Percentiles rank a stretch among this genome's conserved stretches.
phyloP scores from a whole-genome alignment of 2,797 vertebrate species.

The Bradypodion ventrale region DNA sequence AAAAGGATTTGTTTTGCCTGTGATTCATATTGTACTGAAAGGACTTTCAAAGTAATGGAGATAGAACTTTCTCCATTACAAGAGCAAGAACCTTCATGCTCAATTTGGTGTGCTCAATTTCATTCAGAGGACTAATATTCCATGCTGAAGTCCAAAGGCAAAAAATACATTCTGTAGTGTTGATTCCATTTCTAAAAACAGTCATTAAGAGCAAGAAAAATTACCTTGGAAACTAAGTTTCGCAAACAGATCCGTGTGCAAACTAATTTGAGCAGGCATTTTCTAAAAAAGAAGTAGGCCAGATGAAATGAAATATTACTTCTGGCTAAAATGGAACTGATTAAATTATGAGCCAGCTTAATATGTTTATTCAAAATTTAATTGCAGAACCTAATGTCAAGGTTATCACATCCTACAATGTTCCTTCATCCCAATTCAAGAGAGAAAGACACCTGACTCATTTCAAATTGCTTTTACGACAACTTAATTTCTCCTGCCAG shows the following conservation, averaged over 20 bases:
- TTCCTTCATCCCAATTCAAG: constrained; percentile 49
- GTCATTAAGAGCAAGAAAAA: constrained; percentile 50
- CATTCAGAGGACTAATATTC: constrained; percentile 33
- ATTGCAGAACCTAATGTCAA: constrained; percentile 59
- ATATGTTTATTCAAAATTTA: constrained; percentile 63
- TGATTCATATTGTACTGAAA: constrained; percentile 36
- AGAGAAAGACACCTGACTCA: constrained; percentile 13
- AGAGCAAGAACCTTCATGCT: background rate
- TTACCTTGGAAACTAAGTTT: constrained; percentile 57
- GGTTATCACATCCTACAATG: constrained; percentile 36
- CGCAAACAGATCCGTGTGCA: constrained; percentile 56
- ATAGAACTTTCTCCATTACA: constrained; percentile 19
- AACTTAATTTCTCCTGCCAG: constrained; percentile 10
- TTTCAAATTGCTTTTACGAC: constrained; percentile 55
- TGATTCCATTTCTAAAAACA: constrained; percentile 46
- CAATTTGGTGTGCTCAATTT: background rate
- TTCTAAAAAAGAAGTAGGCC: constrained; percentile 54
- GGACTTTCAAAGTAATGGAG: constrained; percentile 39
- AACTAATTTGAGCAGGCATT: constrained; percentile 57
- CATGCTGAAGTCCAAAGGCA: background rate
- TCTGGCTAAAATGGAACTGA: constrained; percentile 64
- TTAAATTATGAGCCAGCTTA: constrained; percentile 65
- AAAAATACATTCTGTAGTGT: background rate
- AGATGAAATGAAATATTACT: constrained; percentile 58
- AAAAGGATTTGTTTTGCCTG: constrained; percentile 20